Evolutionary conservation across 2,888 invertebrate genomes (phyloP), one percentile per base, ranked within the genome.

Genomic region (Desoria tigrina): DNA sequence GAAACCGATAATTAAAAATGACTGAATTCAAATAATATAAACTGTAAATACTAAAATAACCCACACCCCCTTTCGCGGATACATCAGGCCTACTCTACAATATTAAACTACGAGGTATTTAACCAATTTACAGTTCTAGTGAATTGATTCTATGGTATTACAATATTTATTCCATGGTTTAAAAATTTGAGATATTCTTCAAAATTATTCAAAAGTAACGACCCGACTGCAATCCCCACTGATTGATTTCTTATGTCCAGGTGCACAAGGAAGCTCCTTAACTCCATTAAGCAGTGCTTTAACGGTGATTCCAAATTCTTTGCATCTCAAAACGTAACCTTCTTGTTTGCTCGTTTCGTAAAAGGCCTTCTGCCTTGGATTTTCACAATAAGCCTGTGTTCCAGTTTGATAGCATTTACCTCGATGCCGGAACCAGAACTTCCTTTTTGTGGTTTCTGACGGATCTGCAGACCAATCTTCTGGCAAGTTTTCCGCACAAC

Each of bases 241-340:
- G 45, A 60, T 58, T 39, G 63, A 27, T 50, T 63, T 67, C 55
- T 67, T 70, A n/a, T 65, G 45, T 6, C 70, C 70, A 9, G 70
- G 67, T 26, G 18, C 28, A 54, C 70, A 70, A 2, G 54, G 60
- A 1, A 70, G 54, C n/a, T 65, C 63, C 18, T 24, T 53, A 1
- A 53, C 63, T 1, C 53, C 3, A 24, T 42, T 24, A 9, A 57
- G 11, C 14, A 70, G 49, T 2, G 55, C 28, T 32, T 39, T 51
- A 24, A 32, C n/a, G 2, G 23, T 16, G 18, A 26, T 23, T 24
- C 53, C 59, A 27, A 42, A 37, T 3, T 42, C 24, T 37, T 45
- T 21, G 59, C 62, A 42, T n/a, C 21, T 27, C 23, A 1, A 18
- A 18, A 3, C 59, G 51, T 23, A 26, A 50, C 64, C 23, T 21